Percentiles rank a stretch among this genome's conserved stretches.
These are phyloP conservation scores for Propithecus deckenii DNA, from an alignment of 2,797 vertebrate species.

Conservation along the genomic window DNA sequence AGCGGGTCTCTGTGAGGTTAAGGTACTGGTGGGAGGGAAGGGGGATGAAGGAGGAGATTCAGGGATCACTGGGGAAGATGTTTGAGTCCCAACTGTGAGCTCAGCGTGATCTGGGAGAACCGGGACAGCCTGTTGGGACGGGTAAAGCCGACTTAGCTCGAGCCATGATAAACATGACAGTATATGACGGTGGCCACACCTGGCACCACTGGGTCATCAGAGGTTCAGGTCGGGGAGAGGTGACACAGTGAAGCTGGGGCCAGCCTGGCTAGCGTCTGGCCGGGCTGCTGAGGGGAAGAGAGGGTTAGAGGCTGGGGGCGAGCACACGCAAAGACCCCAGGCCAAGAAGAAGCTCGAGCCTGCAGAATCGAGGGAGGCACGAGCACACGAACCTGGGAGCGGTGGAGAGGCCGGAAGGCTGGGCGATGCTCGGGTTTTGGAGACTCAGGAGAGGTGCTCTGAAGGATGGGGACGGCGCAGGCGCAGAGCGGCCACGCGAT, in stretches of 20 bases:
- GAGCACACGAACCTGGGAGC: background rate
- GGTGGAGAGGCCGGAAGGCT: background rate
- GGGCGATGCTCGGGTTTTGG: too few species aligned
- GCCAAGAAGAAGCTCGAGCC: fast-evolving
- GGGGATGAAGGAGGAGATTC: background rate
- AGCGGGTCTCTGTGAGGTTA: background rate
- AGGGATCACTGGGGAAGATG: background rate
- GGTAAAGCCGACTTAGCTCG: background rate
- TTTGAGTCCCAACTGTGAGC: background rate
- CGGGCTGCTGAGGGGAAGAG: background rate
- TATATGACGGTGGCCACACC: background rate
- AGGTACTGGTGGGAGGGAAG: background rate
- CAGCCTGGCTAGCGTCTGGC: background rate
- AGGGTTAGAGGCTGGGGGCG: background rate
- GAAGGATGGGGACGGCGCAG: background rate
- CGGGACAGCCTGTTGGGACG: background rate
- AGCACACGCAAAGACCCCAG: background rate
- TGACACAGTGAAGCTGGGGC: background rate
- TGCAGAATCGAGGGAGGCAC: background rate
- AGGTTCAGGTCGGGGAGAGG: background rate
- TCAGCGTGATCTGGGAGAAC: background rate
- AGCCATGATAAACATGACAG: background rate
- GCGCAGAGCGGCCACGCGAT: background rate
- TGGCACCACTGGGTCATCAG: background rate
- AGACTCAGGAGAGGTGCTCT: background rate